Evolutionary conservation across 2,797 vertebrate genomes (phyloP).

Genomic region (Pachyuromys duprasi): DNA sequence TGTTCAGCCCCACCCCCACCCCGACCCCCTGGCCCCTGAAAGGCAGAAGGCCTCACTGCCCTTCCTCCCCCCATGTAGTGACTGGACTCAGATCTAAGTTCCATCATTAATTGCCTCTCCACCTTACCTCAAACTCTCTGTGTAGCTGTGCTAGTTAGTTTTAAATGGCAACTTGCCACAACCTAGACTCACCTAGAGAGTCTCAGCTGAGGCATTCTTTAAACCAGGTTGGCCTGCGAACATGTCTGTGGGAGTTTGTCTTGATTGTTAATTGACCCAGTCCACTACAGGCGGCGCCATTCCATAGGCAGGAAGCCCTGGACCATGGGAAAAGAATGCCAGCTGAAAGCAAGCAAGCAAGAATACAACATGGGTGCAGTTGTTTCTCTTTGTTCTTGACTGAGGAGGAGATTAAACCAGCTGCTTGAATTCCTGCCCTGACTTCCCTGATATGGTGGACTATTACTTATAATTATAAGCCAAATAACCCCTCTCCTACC

Average conservation of each 20-base stretch:
- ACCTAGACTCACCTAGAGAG: neutral
- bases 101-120: neutral
- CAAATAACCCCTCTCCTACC: neutral
- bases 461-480: neutral
- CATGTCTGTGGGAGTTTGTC: neutral
- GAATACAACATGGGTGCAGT: neutral
- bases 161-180: neutral
- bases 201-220: neutral
- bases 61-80: neutral
- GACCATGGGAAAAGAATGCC: neutral
- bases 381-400: neutral
- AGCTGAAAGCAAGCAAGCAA: neutral
- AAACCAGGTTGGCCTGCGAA: neutral
- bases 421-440: neutral
- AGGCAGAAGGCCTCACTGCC: neutral
- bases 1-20: neutral
- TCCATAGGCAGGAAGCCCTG: neutral
- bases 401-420: neutral
- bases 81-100: too few species aligned
- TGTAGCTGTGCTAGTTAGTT: neutral
- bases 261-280: neutral
- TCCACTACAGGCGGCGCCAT: neutral
- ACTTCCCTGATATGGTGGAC: neutral
- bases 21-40: neutral
- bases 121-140: neutral